Evolutionary conservation across 2,888 invertebrate genomes (phyloP), one percentile per base, ranked within the genome.

Genomic region (Erynnis tages): DNA sequence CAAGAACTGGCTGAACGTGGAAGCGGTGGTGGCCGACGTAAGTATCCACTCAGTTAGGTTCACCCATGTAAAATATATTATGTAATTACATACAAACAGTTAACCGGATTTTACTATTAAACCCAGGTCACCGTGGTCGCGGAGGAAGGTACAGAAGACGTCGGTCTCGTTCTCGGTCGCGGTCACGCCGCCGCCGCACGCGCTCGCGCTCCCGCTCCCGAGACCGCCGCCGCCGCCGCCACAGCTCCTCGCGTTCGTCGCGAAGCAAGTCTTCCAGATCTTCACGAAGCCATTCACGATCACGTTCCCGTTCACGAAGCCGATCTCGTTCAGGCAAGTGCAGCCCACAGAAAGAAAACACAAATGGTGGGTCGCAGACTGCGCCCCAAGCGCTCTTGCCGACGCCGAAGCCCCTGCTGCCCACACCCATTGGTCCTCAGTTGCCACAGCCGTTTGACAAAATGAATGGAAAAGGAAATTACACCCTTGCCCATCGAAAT

Each of bases 1-100:
- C 93, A 93, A 75, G 94, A 94, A 67, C 84, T 94, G 66, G 90
- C 94, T 5, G 92, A 93, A 62, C 89, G 90, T 50, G 90, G 90
- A 10, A 84, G 89, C 45, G 90, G 91, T 19, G 88, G 88, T 17
- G 90, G 91, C n/a, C 67, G 89, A 68, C 84, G 89, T 89, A 67
- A 81, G 87, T 45, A 34, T n/a, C 25, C n/a, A n/a, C n/a, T n/a
- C n/a, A n/a, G n/a, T n/a, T n/a, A n/a, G n/a, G n/a, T n/a, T n/a
- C n/a, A n/a, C n/a, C n/a, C n/a, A n/a, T n/a, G n/a, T n/a, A n/a
- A n/a, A n/a, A n/a, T n/a, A n/a, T n/a, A n/a, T n/a, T n/a, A n/a
- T n/a, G n/a, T n/a, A n/a, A n/a, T n/a, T n/a, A n/a, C n/a, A n/a
- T n/a, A n/a, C n/a, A n/a, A n/a, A n/a, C n/a, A n/a, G n/a, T n/a